phyloP scores from a whole-genome alignment of 2,113 vertebrate species.

The Platysternon megacephalum region DNA sequence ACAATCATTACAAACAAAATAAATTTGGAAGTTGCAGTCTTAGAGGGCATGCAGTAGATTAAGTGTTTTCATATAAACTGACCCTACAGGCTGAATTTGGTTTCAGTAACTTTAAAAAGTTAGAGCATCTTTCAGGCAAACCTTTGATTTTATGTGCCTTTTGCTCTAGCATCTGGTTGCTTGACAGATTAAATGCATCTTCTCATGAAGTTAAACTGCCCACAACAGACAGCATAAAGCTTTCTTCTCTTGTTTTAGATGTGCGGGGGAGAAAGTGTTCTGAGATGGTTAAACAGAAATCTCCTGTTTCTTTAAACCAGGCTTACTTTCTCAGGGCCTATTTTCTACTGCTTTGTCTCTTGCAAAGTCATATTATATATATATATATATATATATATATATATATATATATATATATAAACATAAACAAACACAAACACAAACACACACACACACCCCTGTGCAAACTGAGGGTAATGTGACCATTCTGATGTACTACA shows the following conservation, averaged over 20 bases:
- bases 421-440: too few relatives aligned
- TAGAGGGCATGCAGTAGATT: background rate
- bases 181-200: background rate
- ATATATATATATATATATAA: too few relatives aligned
- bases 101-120: background rate
- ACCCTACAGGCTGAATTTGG: background rate
- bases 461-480: background rate
- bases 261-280: background rate
- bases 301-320: background rate
- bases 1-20: constrained; percentile 32
- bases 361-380: background rate
- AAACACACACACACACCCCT: background rate
- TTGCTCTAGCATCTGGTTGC: background rate
- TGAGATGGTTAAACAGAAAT: background rate
- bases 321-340: background rate
- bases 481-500: too few relatives aligned
- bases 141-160: background rate
- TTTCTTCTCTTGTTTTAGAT: background rate
- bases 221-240: background rate
- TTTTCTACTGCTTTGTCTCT: background rate
- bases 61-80: background rate
- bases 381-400: too few relatives aligned
- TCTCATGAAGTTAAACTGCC: background rate
- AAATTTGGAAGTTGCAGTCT: background rate
- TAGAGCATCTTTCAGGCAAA: background rate